These are phyloP conservation scores for Panurus biarmicus DNA, from an alignment of 2,113 vertebrate species.

Conservation along the genomic window DNA sequence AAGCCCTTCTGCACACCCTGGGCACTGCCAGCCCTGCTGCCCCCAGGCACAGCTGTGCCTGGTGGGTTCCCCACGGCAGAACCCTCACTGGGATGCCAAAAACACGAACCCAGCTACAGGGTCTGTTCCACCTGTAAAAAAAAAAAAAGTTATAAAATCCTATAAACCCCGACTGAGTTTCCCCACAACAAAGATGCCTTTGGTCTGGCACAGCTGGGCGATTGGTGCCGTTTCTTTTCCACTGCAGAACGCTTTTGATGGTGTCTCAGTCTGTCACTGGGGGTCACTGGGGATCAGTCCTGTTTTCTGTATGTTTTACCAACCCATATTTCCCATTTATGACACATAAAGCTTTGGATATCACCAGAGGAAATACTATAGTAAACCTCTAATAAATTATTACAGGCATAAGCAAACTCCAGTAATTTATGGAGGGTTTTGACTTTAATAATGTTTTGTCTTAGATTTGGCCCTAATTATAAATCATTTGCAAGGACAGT, in stretches of 20 bases:
- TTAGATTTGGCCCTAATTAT: constrained; percentile 71
- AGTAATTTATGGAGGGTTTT: constrained; percentile 65
- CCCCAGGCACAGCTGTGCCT: neutral
- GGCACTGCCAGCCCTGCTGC: neutral
- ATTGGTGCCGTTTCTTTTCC: neutral
- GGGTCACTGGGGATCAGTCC: neutral
- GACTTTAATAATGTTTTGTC: constrained; percentile 74
- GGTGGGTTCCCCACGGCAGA: accelerated
- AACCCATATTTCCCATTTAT: constrained; percentile 40
- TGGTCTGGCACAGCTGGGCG: neutral
- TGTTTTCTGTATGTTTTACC: neutral
- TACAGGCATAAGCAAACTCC: constrained; percentile 43
- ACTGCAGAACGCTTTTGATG: neutral
- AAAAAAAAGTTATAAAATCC: neutral
- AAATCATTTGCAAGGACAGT: constrained; percentile 69
- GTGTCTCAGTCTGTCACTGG: neutral
- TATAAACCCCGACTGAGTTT: neutral
- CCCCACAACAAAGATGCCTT: neutral
- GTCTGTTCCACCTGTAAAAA: neutral
- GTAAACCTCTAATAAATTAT: constrained; percentile 63
- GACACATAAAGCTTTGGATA: constrained; percentile 46
- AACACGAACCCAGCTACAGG: neutral
- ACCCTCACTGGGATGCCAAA: accelerated
- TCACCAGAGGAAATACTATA: constrained; percentile 48
- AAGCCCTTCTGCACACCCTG: neutral